phyloP scores from a whole-genome alignment of 2,113 vertebrate genomes.

The Amphilophus citrinellus region DNA sequence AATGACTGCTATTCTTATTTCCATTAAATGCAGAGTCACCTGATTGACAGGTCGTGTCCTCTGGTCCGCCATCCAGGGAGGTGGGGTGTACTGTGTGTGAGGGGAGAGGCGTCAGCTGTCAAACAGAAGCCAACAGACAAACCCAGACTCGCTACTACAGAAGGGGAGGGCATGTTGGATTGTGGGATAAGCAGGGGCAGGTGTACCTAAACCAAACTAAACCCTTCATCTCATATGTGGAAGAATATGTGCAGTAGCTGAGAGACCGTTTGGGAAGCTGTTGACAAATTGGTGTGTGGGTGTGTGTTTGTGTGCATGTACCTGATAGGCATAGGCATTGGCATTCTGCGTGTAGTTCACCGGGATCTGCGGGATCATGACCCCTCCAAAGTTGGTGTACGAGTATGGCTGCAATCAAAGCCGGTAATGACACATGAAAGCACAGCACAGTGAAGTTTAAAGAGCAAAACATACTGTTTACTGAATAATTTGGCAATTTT shows the following conservation, averaged over 20 bases:
- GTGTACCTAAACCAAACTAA: conserved; percentile 11
- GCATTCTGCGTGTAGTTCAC: conserved; percentile 86
- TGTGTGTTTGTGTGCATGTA: conserved; percentile 60
- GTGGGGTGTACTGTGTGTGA: conserved; percentile 66
- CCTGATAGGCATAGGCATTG: conserved; percentile 89
- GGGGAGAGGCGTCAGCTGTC: conserved; percentile 36
- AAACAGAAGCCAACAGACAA: conserved; percentile 34
- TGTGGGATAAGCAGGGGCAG: background rate
- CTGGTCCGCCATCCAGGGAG: conserved; percentile 76
- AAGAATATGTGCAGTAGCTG: conserved; percentile 7
- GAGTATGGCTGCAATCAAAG: conserved; percentile 84
- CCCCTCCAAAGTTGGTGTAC: conserved; percentile 82
- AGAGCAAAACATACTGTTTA: background rate
- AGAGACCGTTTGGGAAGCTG: background rate
- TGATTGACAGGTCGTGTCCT: conserved; percentile 75
- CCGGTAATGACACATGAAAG: background rate
- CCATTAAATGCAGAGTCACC: conserved; percentile 62
- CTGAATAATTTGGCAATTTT: background rate
- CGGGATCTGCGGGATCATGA: conserved; percentile 87
- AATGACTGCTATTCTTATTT: background rate
- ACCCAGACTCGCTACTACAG: background rate
- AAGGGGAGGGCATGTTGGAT: background rate
- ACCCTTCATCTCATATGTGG: conserved; percentile 19
- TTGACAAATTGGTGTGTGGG: background rate
- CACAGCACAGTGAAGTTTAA: background rate